Base-by-base conservation (phyloP, 2,888 invertebrate species). In the Phymatocera aterrima region DNA sequence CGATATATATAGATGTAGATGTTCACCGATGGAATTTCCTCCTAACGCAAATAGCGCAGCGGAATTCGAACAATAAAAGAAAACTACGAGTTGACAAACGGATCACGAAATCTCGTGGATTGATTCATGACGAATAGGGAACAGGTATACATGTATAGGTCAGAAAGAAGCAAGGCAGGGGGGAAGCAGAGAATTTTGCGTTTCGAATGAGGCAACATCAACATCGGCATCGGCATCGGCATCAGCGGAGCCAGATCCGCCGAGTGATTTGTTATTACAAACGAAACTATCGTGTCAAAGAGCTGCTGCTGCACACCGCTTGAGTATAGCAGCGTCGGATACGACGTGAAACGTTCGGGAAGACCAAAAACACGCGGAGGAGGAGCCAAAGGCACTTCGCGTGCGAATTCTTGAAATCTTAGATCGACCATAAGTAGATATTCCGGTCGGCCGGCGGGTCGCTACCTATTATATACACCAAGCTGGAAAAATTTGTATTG, bases 201-300 rank as follows among this genome's bases (percentile, higher is more conserved):
- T 72, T 51, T n/a, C 31, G 61, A 70, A 64, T 78, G 51, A 77
- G 79, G 54, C 70, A 78, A 46, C n/a, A n/a, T n/a, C n/a, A n/a
- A n/a, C n/a, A n/a, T n/a, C n/a, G n/a, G n/a, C n/a, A n/a, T n/a
- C n/a, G n/a, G n/a, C n/a, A n/a, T n/a, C n/a, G n/a, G n/a, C n/a
- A n/a, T n/a, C n/a, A n/a, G n/a, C n/a, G n/a, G n/a, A n/a, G n/a
- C n/a, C n/a, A n/a, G n/a, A n/a, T n/a, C 54, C 43, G 37, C 60
- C 74, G 80, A 68, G 75, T 79, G 79, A 74, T 78, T 79, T 77
- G 78, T 48, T n/a, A n/a, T n/a, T 72, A 21, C 31, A 3, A 72
- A 21, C 72, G 72, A 72, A 72, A 51, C 72, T 72, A 51, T 72
- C 48, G 72, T 51, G 72, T 51, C 51, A 18, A 51, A 3, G 18